Percentiles rank a stretch among this genome's conserved stretches.
phyloP scores from a whole-genome alignment of 2,113 vertebrate species.

The Indicator indicator region DNA sequence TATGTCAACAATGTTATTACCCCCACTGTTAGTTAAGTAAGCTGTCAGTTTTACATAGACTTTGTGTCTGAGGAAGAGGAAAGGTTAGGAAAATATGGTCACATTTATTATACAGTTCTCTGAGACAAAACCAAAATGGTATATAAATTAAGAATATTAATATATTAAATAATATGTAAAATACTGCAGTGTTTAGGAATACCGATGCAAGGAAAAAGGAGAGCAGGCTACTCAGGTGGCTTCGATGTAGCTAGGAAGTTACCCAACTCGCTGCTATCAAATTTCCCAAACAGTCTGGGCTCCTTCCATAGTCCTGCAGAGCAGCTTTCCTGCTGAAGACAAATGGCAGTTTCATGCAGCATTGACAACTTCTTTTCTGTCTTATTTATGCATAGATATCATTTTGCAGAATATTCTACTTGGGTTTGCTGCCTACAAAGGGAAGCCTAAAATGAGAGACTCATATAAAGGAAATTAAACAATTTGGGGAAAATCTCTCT shows the following conservation, averaged over 20 bases:
- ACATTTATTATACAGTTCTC: background rate
- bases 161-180: background rate
- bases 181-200: background rate
- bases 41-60: background rate
- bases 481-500: background rate
- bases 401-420: background rate
- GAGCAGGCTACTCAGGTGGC: background rate
- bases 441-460: background rate
- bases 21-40: background rate
- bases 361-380: background rate
- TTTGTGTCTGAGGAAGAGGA: background rate
- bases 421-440: background rate
- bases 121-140: background rate
- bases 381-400: background rate
- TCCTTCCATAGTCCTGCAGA: background rate
- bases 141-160: background rate
- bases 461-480: background rate
- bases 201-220: background rate
- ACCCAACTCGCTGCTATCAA: rapidly evolving
- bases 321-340: background rate
- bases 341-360: background rate
- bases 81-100: background rate
- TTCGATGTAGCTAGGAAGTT: background rate
- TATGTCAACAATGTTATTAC: background rate
- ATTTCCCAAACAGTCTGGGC: background rate